phyloP scores from a whole-genome alignment of 2,797 vertebrate species.

The Lagorchestes hirsutus region DNA sequence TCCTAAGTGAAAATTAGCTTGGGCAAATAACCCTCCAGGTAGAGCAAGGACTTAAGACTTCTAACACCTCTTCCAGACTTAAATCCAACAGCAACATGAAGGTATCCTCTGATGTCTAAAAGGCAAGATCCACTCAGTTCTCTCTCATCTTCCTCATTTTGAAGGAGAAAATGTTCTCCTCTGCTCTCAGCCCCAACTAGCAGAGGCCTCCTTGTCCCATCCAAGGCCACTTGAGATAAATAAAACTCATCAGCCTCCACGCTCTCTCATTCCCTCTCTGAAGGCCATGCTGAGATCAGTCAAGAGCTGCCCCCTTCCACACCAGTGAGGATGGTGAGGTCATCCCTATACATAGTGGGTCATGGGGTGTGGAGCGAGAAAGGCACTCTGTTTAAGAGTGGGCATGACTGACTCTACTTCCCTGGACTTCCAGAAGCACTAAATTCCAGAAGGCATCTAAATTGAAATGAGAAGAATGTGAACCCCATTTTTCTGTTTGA shows the following conservation, averaged over 20 bases:
- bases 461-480: conserved; percentile 25
- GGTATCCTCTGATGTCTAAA: neutral
- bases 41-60: too few species aligned
- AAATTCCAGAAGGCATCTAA: conserved; percentile 21
- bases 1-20: neutral
- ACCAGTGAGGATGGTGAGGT: conserved; percentile 69
- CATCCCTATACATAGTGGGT: conserved; percentile 51
- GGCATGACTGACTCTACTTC: conserved; percentile 19
- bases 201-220: neutral
- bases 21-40: neutral
- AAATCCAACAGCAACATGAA: fast-evolving
- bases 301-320: conserved; percentile 54
- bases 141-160: neutral
- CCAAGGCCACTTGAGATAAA: conserved; percentile 61
- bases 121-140: neutral
- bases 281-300: conserved; percentile 48
- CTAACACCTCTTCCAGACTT: neutral
- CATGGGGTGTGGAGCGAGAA: conserved; percentile 52
- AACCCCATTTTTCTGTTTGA: conserved; percentile 23
- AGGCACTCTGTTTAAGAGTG: conserved; percentile 66
- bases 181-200: neutral
- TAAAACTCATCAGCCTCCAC: conserved; percentile 4
- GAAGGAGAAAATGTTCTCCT: neutral
- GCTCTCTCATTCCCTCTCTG: conserved; percentile 65
- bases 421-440: conserved; percentile 46